phyloP scores from a whole-genome alignment of 37 sponge, comb jelly and placozoan genomes.

The Beroe forskalii region DNA sequence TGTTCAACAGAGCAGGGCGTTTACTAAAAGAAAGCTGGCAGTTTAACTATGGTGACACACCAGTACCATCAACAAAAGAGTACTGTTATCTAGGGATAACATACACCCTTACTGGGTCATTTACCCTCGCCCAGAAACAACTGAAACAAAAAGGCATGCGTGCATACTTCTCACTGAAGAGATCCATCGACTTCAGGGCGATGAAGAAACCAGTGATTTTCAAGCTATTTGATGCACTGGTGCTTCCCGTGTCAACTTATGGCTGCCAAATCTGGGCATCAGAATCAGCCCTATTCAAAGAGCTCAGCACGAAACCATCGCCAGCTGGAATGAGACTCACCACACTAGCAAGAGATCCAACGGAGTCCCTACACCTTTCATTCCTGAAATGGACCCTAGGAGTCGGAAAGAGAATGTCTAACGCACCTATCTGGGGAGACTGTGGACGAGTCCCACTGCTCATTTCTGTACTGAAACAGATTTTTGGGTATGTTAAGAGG shows the following conservation, averaged over 20 bases:
- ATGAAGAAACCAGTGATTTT: too few species aligned
- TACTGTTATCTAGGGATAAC: neutral
- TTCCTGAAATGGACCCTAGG: neutral
- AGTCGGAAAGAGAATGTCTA: neutral
- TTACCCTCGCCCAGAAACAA: neutral
- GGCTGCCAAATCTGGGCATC: too few species aligned
- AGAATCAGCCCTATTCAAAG: too few species aligned
- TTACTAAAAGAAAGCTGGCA: neutral
- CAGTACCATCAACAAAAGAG: neutral
- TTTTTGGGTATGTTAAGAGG: neutral
- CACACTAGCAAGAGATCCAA: neutral
- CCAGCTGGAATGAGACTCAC: too few species aligned
- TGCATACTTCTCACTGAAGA: neutral
- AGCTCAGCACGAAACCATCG: neutral
- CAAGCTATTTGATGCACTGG: too few species aligned
- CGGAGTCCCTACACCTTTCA: neutral
- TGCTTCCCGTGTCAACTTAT: too few species aligned
- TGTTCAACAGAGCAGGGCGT: neutral
- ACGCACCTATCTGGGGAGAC: constrained; percentile 21
- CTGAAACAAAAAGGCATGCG: neutral
- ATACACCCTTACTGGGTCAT: neutral
- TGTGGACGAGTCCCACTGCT: neutral
- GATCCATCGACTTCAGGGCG: neutral
- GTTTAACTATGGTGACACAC: neutral
- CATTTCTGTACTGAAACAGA: neutral